A percentile compares a stretch with the other conserved stretches of the same genome.
Conservation (phyloP, 2,113 vertebrate genomes). For the Phycodurus eques region DNA sequence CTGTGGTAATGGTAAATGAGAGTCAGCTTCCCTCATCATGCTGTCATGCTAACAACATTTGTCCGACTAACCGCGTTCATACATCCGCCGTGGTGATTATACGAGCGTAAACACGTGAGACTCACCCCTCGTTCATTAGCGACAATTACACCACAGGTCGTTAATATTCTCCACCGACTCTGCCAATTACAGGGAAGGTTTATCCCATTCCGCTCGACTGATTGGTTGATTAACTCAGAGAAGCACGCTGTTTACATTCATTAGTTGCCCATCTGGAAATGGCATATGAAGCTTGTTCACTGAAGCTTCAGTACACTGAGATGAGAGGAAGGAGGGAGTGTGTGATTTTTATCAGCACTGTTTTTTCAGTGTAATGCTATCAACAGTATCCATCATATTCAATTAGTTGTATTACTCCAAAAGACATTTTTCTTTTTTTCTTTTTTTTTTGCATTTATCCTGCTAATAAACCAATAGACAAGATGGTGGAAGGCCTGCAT, state of each 20-base stretch:
- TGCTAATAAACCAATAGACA: background rate
- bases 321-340: background rate
- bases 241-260: slow-evolving; percentile 42
- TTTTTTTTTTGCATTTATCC: background rate
- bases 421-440: background rate
- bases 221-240: slow-evolving; percentile 51
- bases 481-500: too few species aligned
- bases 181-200: slow-evolving; percentile 49
- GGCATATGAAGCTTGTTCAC: slow-evolving; percentile 31
- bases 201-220: slow-evolving; percentile 51
- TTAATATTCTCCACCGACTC: slow-evolving; percentile 71
- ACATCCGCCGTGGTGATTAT: slow-evolving; percentile 30
- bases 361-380: slow-evolving; percentile 1
- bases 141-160: slow-evolving; percentile 57
- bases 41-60: slow-evolving; percentile 24
- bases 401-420: background rate
- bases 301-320: slow-evolving; percentile 23
- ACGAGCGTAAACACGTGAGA: slow-evolving; percentile 51
- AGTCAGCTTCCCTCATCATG: slow-evolving; percentile 3
- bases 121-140: slow-evolving; percentile 52
- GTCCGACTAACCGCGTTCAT: slow-evolving; percentile 9
- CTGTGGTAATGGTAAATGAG: slow-evolving; percentile 10
- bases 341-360: slow-evolving; percentile 6
- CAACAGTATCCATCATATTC: background rate
- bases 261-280: slow-evolving; percentile 53